phyloP scores from a whole-genome alignment of 1,140 invertebrate species.

The Diorhabda sublineata region DNA sequence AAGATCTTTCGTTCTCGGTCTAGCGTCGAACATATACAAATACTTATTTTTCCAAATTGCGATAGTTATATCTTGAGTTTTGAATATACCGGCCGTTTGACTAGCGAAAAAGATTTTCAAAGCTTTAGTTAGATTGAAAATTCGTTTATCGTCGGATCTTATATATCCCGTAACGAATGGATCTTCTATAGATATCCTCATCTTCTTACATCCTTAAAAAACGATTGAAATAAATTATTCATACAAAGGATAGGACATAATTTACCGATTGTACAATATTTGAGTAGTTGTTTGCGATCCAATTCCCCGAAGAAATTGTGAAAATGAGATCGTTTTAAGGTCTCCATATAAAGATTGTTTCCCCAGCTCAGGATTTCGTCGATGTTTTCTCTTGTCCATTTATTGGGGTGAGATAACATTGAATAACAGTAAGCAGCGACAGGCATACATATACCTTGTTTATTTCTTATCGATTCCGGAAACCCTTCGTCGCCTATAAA shows the following conservation, averaged over 20 bases:
- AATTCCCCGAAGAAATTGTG: conserved; percentile 32
- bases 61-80: conserved; percentile 49
- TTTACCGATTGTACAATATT: conserved; percentile 31
- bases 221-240: neutral
- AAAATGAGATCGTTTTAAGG: conserved; percentile 31
- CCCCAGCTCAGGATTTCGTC: conserved; percentile 52
- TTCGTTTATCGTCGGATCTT: conserved; percentile 47
- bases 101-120: conserved; percentile 52
- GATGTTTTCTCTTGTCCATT: conserved; percentile 51
- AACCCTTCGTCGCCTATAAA: conserved; percentile 34
- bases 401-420: conserved; percentile 52
- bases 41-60: conserved; percentile 54
- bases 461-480: conserved; percentile 39
- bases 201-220: conserved; percentile 35
- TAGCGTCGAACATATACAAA: conserved; percentile 54
- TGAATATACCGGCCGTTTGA: conserved; percentile 49
- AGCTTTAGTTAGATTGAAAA: conserved; percentile 53
- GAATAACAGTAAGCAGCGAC: conserved; percentile 54
- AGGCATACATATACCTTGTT: conserved; percentile 52
- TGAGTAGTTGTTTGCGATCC: conserved; percentile 33
- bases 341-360: conserved; percentile 46
- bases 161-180: conserved; percentile 40
- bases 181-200: conserved; percentile 37
- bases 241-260: neutral
- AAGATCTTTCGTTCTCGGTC: conserved; percentile 46